Base-by-base conservation (phyloP, 2,797 vertebrate species). In the Myiotriccus ornatus region DNA sequence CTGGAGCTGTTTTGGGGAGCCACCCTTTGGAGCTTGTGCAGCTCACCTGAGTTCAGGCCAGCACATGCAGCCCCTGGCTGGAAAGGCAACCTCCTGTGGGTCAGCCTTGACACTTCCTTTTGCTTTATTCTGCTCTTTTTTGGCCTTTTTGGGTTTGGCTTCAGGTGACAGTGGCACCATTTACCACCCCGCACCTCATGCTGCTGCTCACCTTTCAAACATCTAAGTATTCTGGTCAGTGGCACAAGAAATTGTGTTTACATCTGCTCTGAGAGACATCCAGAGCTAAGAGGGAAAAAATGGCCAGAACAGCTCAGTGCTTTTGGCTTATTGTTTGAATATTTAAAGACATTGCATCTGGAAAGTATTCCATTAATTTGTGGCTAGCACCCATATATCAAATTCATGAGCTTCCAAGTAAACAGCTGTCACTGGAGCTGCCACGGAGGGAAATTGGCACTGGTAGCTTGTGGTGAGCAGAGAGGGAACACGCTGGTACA, bases 281-380 rank as follows among this genome's bases (percentile, higher is more conserved):
- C 86, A 76, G 82, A 95, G 56, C 70, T 95, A 86, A 96, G 86
- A 91, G 75, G 62, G 9, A 35, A 90, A 80, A 93, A 95, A 84
- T 47, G 90, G 87, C 94, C 92, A 95, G 94, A 95, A 71, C 68
- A 87, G 64, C 75, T 95, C 81, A 96, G 83, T 90, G 80, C 89
- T 97, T 96, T 97, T 97, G 97, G 96, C 94, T 97, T 97, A 97
- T 97, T 97, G 94, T 97, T 93, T 95, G 94, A 97, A 76, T 94
- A 90, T 96, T 97, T 95, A 91, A 98, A 97, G 97, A 91, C 14
- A 4, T 74, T 94, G 90, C 96, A 97, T 98, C 97, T 98, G 97
- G 98, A 98, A 98, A 96, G 95, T 97, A 97, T 98, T 97, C 96
- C 83, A 95, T 97, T 97, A 97, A 97, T 97, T 97, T 98, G 97